Base-by-base conservation (phyloP, 2,888 invertebrate genomes). In the Anoplius nigerrimus region DNA sequence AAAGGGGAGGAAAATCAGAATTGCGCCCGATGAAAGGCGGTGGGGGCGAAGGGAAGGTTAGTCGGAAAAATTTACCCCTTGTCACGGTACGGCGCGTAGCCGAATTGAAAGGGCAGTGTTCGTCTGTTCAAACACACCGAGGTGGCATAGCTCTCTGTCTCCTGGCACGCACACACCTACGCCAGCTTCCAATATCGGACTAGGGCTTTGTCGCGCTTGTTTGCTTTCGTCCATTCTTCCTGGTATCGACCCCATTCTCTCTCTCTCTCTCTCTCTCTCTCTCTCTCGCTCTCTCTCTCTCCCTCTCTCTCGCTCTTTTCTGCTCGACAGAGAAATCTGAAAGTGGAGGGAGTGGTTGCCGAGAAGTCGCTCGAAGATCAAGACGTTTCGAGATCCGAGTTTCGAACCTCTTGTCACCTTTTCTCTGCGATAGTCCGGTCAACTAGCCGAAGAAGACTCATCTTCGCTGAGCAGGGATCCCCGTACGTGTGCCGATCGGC, bases 121-220 rank as follows among this genome's bases (percentile, higher is more conserved):
- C 79, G 71, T 78, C 82, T 84, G 81, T 80, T 79, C 84, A 86
- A 84, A 86, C 78, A 85, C 76, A 64, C 75, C 62, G 72, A 83
- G 81, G 82, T 82, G 84, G 72, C 76, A 76, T 24, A 18, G 4
- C 18, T 1, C 3, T 20, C 15, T 24, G 21, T 15, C 34, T 20
- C 22, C 22, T 24, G 34, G 18, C 18, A n/a, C 13, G 46, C 27
- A 27, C 67, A 46, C 53, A 61, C 62, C 56, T 24, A 58, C 62
- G 67, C 66, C 66, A 62, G 68, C 22, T 42, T 63, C 82, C 82
- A 85, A 86, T 86, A 86, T 86, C 82, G 80, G 68, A 63, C 72
- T 53, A 60, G 66, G 70, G 83, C 85, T 86, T 86, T 86, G 86
- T 86, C 76, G 79, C 72, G 74, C 76, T 74, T 85, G 78, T 85